Evolutionary conservation across 2,113 vertebrate species (phyloP).

Genomic region (Noturus placidus): DNA sequence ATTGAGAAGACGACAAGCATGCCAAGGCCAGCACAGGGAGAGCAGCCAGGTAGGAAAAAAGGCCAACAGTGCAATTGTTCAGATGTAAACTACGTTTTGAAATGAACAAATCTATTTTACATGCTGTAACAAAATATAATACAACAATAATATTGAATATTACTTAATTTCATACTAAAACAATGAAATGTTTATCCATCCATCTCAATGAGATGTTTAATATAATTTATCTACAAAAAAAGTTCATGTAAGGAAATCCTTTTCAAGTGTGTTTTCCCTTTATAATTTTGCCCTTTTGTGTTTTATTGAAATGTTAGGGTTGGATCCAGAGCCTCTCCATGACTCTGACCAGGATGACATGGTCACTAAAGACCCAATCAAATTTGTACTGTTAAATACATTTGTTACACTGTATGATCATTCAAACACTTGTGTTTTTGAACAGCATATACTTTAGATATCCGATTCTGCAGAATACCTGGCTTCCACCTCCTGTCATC

Average conservation of each 20-base stretch:
- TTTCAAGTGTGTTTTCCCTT: neutral
- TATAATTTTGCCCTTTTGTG: neutral
- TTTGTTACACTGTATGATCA: neutral
- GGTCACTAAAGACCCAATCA: neutral
- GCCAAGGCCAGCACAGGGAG: constrained; percentile 25
- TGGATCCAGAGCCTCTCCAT: neutral
- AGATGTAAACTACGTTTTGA: neutral
- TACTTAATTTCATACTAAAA: neutral
- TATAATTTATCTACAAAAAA: neutral
- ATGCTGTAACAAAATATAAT: neutral
- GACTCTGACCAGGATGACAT: neutral
- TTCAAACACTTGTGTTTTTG: neutral
- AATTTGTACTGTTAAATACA: neutral
- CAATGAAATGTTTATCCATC: neutral
- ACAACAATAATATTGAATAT: neutral
- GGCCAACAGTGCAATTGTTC: neutral
- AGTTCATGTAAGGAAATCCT: neutral
- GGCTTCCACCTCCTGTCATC: constrained; percentile 93
- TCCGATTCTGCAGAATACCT: constrained; percentile 69
- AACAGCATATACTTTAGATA: neutral
- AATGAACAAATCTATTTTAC: neutral
- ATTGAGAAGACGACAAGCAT: constrained; percentile 25
- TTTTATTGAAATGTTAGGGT: neutral
- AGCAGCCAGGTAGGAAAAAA: constrained; percentile 26
- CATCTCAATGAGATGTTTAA: neutral